These are phyloP conservation scores for Bibio marci DNA, from an alignment of 2,888 invertebrate species.

Conservation along the genomic window DNA sequence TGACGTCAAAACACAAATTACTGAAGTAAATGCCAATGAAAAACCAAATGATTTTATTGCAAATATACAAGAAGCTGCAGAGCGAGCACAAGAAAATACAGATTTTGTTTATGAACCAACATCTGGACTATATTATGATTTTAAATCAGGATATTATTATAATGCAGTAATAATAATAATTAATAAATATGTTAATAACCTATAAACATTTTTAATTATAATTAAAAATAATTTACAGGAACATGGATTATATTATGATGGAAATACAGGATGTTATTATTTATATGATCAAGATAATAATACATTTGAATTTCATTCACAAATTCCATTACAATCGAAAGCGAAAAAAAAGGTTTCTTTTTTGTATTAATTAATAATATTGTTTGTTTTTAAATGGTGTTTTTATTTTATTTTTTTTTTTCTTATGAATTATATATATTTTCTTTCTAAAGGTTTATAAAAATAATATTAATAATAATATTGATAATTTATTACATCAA, in stretches of 20 bases:
- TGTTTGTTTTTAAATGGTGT: too few species aligned
- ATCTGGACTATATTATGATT: constrained; percentile 77
- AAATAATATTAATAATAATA: not conserved
- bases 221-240: constrained; percentile 47
- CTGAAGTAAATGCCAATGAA: too few species aligned
- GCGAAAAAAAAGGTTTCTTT: constrained; percentile 12
- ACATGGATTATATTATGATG: constrained; percentile 76
- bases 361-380: too few species aligned
- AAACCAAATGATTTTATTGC: too few species aligned
- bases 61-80: too few species aligned
- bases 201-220: too few species aligned
- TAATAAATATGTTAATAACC: too few species aligned
- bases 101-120: constrained; percentile 77
- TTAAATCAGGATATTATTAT: constrained; percentile 77
- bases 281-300: constrained; percentile 60
- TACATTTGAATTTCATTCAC: constrained; percentile 65
- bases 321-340: constrained; percentile 36
- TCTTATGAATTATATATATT: too few species aligned
- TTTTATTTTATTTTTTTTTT: not conserved
- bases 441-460: too few species aligned
- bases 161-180: constrained; percentile 54
- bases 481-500: constrained; percentile 19
- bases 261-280: constrained; percentile 68
- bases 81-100: constrained; percentile 50
- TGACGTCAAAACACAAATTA: too few species aligned